Evolutionary conservation across 2,888 invertebrate species (phyloP), one percentile per base, ranked within the genome.

Genomic region (Phyllotreta striolata): DNA sequence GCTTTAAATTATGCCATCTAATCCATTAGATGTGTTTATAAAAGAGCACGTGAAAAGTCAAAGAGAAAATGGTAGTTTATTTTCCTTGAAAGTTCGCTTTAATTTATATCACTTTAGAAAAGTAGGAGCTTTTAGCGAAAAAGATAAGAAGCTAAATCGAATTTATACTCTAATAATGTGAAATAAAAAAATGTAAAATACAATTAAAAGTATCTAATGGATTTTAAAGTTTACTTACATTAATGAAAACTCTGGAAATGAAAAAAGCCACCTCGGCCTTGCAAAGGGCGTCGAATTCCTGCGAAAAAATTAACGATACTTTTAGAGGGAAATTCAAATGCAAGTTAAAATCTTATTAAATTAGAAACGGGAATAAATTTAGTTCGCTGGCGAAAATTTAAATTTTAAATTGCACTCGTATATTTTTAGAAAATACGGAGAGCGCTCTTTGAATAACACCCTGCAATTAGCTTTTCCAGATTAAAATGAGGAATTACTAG

Each of bases 261-360:
- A 91, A 88, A 82, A 91, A 91, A 66, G 88, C 87, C 80, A 91
- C 88, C 84, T 91, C 91, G 51, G 90, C 89, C 84, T 90, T 91
- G 80, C 90, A 91, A 78, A 90, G 85, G 54, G 87, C 86, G 82
- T 91, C 91, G 80, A 91, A 91, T 86, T 90, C 88, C 91, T 91
- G 86, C 55, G 88, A 83, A 73, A 76, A 76, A 72, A 67, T 52
- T 12, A 5, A 24, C 49, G 40, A 59, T 43, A 59, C 14, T 60
- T 64, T 57, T 7, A 44, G 39, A 60, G 14, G 43, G 9, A 60
- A 44, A 60, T 52, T 60, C 37, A 60, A 60, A 52, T n/a, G 24
- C 52, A 60, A 51, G 52, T 51, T 37, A 40, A 35, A 41, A 24
- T 35, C 13, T 43, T 14, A 51, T 52, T 52, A 43, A 43, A 60